Evolutionary conservation across 2,113 vertebrate species (phyloP), one percentile per base, ranked within the genome.

Genomic region (Todiramphus saurophagus): DNA sequence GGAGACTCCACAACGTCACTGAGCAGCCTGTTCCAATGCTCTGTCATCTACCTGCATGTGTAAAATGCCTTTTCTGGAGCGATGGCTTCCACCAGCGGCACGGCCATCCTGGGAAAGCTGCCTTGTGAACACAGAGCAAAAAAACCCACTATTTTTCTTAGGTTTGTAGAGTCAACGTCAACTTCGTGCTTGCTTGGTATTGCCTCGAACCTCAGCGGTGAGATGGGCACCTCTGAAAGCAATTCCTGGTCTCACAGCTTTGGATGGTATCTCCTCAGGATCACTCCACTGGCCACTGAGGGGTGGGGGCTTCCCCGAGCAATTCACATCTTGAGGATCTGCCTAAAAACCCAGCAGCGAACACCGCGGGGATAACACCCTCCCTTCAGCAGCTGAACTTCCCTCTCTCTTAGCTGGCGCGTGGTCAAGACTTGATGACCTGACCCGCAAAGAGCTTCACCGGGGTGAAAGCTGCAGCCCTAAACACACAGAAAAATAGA

Each of bases 311-410:
- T 6, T 9, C 43, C 66, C 68, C 19, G 17, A 20, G 10, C 1
- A 13, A 31, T 13, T 46, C 35, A 18, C 10, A 28, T 46, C 63
- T 33, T 3, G 19, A 23, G 24, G 43, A 41, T 25, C 60, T 16
- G 43, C 13, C 10, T 15, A 19, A 72, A 90, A 58, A 5, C 4
- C 24, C 75, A 41, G 3, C 31, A 7, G 3, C 0, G 0, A 68
- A 5, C 43, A 7, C 30, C 0, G 0, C 39, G 12, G 77, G n/a
- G 50, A 31, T 28, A 37, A 31, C 3, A 1, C 11, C 16, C 3
- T 53, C 44, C 43, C 37, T 44, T 48, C 68, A 60, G 9, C 41
- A 44, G n/a, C 78, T 35, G 35, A 7, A 78, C 13, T 70, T 10
- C 72, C n/a, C 33, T 48, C 60, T 72, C 46, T 50, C 33, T 33